Conservation (phyloP, 1,140 invertebrate species). For the Drosophila miranda region DNA sequence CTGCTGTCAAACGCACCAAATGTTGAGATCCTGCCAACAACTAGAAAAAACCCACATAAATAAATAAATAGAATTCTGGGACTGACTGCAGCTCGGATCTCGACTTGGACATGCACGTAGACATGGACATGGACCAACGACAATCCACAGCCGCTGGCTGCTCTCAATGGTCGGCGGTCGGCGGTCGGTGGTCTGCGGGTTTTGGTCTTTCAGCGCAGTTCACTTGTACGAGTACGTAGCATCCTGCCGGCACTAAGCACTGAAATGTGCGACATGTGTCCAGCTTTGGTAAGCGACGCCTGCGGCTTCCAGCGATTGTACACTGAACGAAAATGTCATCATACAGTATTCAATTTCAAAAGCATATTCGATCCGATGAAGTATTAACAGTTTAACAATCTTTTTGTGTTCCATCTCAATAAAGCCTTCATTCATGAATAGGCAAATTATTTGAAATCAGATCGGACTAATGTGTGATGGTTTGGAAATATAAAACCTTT, state of each 20-base stretch:
- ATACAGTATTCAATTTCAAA: too few relatives aligned
- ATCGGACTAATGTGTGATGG: too few relatives aligned
- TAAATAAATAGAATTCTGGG: conserved; percentile 56
- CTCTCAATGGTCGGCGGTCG: not conserved
- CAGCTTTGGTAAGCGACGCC: conserved; percentile 25
- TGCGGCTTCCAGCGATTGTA: conserved; percentile 5
- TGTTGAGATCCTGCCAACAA: conserved; percentile 41
- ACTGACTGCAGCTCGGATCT: conserved; percentile 25
- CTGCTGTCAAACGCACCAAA: conserved; percentile 64
- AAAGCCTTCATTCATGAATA: too few relatives aligned
- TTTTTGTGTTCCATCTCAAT: too few relatives aligned
- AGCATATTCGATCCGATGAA: too few relatives aligned
- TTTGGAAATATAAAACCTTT: too few relatives aligned
- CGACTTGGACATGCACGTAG: not conserved
- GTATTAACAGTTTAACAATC: too few relatives aligned
- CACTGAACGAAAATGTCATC: too few relatives aligned
- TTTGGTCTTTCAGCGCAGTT: not conserved
- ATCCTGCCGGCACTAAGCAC: conserved; percentile 1
- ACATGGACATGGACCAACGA: not conserved
- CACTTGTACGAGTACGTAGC: not conserved
- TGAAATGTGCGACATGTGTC: conserved; percentile 43
- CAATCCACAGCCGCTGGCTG: not conserved
- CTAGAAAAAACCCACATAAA: conserved; percentile 58
- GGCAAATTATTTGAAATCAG: too few relatives aligned
- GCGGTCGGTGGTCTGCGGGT: not conserved